These are phyloP conservation scores for Pocillopora meandrina DNA, from an alignment of 92 coral and sea anemone genomes.

Conservation along the genomic window DNA sequence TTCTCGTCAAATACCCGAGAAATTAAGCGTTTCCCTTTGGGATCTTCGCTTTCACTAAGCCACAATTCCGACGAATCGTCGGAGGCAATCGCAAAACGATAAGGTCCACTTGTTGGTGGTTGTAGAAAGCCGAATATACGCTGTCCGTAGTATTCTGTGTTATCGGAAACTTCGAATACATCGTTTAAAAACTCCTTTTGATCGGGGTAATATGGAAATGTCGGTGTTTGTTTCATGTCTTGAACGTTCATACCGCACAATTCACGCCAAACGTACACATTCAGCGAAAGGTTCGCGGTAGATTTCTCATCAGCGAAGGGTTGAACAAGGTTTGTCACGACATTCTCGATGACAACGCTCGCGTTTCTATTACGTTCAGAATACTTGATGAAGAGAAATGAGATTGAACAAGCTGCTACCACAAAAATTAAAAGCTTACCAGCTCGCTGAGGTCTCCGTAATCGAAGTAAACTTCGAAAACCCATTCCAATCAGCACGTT, in stretches of 20 bases:
- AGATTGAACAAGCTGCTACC: neutral
- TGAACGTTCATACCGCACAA: slow-evolving; percentile 35
- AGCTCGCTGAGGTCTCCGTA: slow-evolving; percentile 6
- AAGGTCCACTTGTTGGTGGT: slow-evolving; percentile 23
- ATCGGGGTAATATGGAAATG: slow-evolving; percentile 52
- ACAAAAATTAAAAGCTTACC: neutral
- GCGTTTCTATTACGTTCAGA: neutral
- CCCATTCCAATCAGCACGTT: neutral
- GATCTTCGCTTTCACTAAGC: slow-evolving; percentile 44
- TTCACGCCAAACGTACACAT: slow-evolving; percentile 51
- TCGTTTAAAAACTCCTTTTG: slow-evolving; percentile 23
- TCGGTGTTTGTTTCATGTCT: slow-evolving; percentile 14
- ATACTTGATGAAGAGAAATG: neutral
- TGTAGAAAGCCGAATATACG: slow-evolving; percentile 40
- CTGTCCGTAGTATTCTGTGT: slow-evolving; percentile 44
- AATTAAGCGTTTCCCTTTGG: slow-evolving; percentile 13
- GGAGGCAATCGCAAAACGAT: slow-evolving; percentile 34
- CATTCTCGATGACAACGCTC: neutral
- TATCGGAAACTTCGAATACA: slow-evolving; percentile 13
- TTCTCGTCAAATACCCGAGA: neutral
- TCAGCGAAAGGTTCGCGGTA: neutral
- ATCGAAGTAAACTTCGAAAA: neutral
- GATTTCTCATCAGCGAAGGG: neutral
- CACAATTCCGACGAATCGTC: slow-evolving; percentile 47
- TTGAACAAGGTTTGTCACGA: neutral